Percentiles rank a stretch among this genome's conserved stretches.
Conservation (phyloP, 2,888 invertebrate species). For the Glaucopsyche alexis region DNA sequence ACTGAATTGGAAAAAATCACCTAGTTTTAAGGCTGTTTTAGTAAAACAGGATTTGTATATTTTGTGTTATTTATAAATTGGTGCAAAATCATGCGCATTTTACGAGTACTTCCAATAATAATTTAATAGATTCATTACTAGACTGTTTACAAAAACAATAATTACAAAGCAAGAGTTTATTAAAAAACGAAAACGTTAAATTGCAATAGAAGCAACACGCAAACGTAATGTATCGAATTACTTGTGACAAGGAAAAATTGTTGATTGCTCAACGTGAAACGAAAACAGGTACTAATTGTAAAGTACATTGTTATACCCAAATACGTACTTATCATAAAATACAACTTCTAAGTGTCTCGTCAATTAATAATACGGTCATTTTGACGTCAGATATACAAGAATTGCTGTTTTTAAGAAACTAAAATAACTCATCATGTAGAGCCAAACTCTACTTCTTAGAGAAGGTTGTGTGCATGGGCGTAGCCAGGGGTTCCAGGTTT, state of each 20-base stretch:
- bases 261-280: neutral
- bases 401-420: neutral
- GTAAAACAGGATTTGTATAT: too few relatives aligned
- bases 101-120: neutral
- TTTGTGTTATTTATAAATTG: too few relatives aligned
- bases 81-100: too few relatives aligned
- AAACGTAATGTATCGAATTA: slow-evolving; percentile 25
- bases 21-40: too few relatives aligned
- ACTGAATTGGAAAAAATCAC: too few relatives aligned
- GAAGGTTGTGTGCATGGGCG: too few relatives aligned
- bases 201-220: neutral
- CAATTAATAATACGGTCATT: neutral
- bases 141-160: slow-evolving; percentile 20
- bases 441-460: too few relatives aligned
- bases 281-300: neutral
- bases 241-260: slow-evolving; percentile 8
- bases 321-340: too few relatives aligned
- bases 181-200: neutral
- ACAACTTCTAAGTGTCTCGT: too few relatives aligned
- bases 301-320: too few relatives aligned
- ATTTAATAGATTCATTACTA: neutral
- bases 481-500: too few relatives aligned
- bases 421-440: too few relatives aligned
- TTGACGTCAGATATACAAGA: neutral
- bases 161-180: slow-evolving; percentile 8